Evolutionary conservation across 1,140 invertebrate genomes (phyloP), one percentile per base, ranked within the genome.

Genomic region (Drosophila lini): DNA sequence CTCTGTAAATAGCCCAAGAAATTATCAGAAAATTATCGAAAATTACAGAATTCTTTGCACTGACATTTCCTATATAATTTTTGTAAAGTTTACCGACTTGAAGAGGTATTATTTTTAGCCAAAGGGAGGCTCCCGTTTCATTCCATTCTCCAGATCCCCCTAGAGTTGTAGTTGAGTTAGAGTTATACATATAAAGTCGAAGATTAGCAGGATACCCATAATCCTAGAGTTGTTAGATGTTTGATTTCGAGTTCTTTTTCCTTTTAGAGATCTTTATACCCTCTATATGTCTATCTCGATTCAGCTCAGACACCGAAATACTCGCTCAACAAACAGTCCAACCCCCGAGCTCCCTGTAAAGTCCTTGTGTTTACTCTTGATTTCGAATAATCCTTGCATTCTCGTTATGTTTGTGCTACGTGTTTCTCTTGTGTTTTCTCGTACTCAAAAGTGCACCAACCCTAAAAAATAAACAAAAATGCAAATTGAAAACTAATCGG

Each of bases 401-500:
- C 52, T 71, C 53, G 69, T 71, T 83, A 64, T 80, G 81, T 80
- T 84, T 59, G 69, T 73, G 69, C 69, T 70, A 64, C 60, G 76
- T 78, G 55, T 75, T 80, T 71, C 34, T 73, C 65, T 73, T 84
- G 59, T 84, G 69, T 60, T 69, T 68, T 57, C 42, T 71, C 52
- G 65, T 71, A 71, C 68, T 71, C 68, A 59, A 71, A 71, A 71
- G 44, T 71, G 68, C 68, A 71, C 68, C 48, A 78, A 75, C 48
- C 64, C 47, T n/a, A 36, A 65, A 80, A 79, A 57, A 16, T 52
- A 19, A 11, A 9, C 6, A 42, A 34, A 48, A 58, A 47, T 38
- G 65, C 65, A 70, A 71, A 70, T 60, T 62, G 45, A 75, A 78
- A 79, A 76, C 73, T 80, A 84, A 84, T 84, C 81, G 82, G 81